phyloP scores from a whole-genome alignment of 2,888 invertebrate genomes.

The Tipula lateralis region DNA sequence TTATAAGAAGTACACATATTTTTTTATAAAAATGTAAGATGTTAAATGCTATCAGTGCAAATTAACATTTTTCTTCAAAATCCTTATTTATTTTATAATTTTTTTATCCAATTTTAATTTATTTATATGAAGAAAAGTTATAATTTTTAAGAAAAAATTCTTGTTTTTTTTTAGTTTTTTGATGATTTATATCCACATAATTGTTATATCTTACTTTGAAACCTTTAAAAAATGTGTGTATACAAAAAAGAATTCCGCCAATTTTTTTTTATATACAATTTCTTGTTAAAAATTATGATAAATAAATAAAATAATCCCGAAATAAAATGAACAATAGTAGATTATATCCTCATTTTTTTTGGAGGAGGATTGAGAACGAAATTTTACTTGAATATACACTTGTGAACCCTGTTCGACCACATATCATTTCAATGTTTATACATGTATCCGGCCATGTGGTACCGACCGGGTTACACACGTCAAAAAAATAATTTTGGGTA shows the following conservation, averaged over 20 bases:
- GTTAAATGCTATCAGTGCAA: background rate
- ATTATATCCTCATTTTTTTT: background rate
- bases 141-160: background rate
- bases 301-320: conserved; percentile 19
- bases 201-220: conserved; percentile 13
- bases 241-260: conserved; percentile 1
- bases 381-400: background rate
- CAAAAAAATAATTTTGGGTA: background rate
- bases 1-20: background rate
- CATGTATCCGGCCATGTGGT: background rate
- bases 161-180: background rate
- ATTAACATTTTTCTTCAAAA: background rate
- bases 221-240: background rate
- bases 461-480: background rate
- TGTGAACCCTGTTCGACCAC: background rate
- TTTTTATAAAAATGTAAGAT: background rate
- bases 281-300: conserved; percentile 11
- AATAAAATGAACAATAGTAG: conserved; percentile 14
- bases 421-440: background rate
- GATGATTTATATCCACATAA: conserved; percentile 24
- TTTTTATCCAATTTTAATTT: conserved; percentile 20
- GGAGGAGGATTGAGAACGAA: background rate
- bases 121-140: conserved; percentile 24
- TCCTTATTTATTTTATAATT: background rate
- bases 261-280: background rate